These are phyloP conservation scores for Hymenochirus boettgeri DNA, from an alignment of 2,113 vertebrate genomes.

Conservation along the genomic window DNA sequence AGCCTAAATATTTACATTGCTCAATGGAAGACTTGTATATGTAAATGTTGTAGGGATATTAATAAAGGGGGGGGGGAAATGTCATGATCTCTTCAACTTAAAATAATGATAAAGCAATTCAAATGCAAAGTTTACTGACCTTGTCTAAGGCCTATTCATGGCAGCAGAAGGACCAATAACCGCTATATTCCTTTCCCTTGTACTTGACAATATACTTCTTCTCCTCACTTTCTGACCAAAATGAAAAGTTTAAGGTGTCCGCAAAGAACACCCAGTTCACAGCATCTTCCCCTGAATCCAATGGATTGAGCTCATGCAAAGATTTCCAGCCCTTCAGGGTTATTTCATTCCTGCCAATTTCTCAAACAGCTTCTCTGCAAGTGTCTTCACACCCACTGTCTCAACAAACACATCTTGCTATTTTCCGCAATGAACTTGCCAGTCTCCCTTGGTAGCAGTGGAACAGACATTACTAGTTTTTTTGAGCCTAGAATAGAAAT, in stretches of 20 bases:
- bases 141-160: slow-evolving; percentile 84
- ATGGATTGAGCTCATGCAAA: slow-evolving; percentile 82
- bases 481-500: too few relatives aligned
- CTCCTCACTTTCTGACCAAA: slow-evolving; percentile 80
- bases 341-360: slow-evolving; percentile 61
- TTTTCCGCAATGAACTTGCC: slow-evolving; percentile 69
- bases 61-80: too few relatives aligned
- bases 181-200: slow-evolving; percentile 71
- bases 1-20: too few relatives aligned
- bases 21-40: too few relatives aligned
- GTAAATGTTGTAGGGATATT: too few relatives aligned
- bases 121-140: too few relatives aligned
- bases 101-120: too few relatives aligned
- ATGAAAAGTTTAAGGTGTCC: slow-evolving; percentile 94
- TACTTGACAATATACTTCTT: slow-evolving; percentile 76
- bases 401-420: slow-evolving; percentile 78
- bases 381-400: slow-evolving; percentile 62
- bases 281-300: slow-evolving; percentile 65
- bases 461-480: slow-evolving; percentile 56
- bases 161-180: slow-evolving; percentile 94
- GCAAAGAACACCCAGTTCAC: slow-evolving; percentile 86
- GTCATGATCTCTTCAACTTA: too few relatives aligned
- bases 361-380: slow-evolving; percentile 76
- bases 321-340: slow-evolving; percentile 73
- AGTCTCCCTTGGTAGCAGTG: slow-evolving; percentile 69